phyloP scores from a whole-genome alignment of 1,140 invertebrate genomes.

The Apocrypta bakeri region DNA sequence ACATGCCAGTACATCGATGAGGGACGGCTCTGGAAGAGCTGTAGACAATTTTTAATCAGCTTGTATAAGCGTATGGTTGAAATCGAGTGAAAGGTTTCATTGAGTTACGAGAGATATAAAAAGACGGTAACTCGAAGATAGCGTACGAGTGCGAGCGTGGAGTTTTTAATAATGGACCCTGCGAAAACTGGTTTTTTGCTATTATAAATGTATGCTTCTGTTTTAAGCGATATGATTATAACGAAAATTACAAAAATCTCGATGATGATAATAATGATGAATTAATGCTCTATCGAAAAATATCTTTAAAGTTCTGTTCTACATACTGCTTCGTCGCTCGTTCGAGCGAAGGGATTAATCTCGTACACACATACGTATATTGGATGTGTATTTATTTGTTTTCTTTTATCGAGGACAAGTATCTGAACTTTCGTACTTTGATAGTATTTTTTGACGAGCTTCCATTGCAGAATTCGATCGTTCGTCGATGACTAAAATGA shows the following conservation, averaged over 20 bases:
- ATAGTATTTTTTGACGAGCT: slow-evolving; percentile 1
- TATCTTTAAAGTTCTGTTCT: neutral
- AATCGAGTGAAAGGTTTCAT: neutral
- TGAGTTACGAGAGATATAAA: no score
- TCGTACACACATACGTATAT: no score
- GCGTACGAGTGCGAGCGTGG: neutral
- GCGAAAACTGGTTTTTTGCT: slow-evolving; percentile 51
- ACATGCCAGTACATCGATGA: neutral
- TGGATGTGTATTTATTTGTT: slow-evolving; percentile 3
- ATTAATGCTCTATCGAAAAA: neutral
- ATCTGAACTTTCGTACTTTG: neutral
- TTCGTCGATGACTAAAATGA: no score
- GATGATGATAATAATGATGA: no score
- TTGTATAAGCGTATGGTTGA: neutral
- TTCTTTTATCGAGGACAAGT: slow-evolving; percentile 7
- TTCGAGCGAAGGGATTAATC: no score
- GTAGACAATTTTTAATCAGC: slow-evolving; percentile 16
- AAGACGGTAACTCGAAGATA: neutral
- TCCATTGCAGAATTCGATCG: neutral
- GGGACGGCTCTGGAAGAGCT: neutral
- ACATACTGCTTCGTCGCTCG: neutral
- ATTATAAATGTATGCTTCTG: slow-evolving; percentile 40
- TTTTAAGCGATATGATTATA: slow-evolving; percentile 22
- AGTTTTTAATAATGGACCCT: slow-evolving; percentile 31
- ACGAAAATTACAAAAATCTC: slow-evolving; percentile 17